Conservation (phyloP, 2,797 vertebrate genomes). For the Tragelaphus oryx region DNA sequence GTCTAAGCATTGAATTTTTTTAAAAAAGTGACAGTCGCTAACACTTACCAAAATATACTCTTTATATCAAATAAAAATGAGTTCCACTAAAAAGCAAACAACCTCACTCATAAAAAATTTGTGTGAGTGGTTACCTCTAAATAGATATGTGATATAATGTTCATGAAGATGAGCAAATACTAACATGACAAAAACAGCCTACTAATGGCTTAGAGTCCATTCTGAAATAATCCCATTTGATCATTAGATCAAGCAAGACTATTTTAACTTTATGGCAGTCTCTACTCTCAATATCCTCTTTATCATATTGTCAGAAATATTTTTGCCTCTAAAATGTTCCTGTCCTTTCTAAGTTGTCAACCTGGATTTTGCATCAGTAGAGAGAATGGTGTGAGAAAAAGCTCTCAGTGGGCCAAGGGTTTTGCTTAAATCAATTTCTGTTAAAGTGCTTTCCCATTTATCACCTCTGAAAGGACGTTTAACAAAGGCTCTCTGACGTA, state of each 20-base stretch:
- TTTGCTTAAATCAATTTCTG: conserved; percentile 44
- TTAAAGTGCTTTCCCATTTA: conserved; percentile 45
- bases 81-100: not conserved
- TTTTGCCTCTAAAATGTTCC: not conserved
- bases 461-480: conserved; percentile 43
- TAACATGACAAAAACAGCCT: not conserved
- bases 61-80: conserved; percentile 52
- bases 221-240: not conserved
- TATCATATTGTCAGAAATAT: not conserved
- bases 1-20: conserved; percentile 55
- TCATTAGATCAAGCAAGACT: not conserved
- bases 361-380: conserved; percentile 25
- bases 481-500: not conserved
- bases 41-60: conserved; percentile 51
- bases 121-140: conserved; percentile 18
- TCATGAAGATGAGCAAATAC: not conserved
- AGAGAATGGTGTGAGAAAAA: conserved; percentile 48
- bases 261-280: not conserved
- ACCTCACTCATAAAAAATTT: conserved; percentile 54
- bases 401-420: not conserved
- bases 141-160: not conserved
- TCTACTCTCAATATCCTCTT: not conserved
- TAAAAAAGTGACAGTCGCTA: not conserved
- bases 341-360: not conserved
- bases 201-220: not conserved